Evolutionary conservation across 2,888 invertebrate species (phyloP), one percentile per base, ranked within the genome.

Genomic region (Electrophaes corylata): DNA sequence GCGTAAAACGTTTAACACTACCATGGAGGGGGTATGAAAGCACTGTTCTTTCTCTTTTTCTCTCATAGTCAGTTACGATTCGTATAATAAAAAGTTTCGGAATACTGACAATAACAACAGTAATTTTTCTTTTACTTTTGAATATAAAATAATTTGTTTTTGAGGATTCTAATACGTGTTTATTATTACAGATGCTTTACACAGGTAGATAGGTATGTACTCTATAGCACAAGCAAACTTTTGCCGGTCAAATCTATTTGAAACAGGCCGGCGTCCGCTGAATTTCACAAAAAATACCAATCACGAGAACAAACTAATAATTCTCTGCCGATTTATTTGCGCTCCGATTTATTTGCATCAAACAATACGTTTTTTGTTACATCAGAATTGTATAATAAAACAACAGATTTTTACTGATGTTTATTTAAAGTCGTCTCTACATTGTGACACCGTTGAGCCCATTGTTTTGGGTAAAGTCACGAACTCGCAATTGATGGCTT

Each of bases 401-500:
- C 69, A 58, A 48, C 70, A 37, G 63, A 68, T 75, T 78, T 80
- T 80, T 81, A 79, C 73, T 75, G 62, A 64, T 81, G 76, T 84
- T 83, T 83, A 79, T 84, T 80, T 79, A 71, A 78, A 81, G 79
- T 79, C 75, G 69, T 60, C 65, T 84, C 81, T 83, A 74, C 72
- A 68, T 67, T 79, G 71, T 71, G 77, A 81, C 81, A 71, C 69
- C 57, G 60, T 23, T 85, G 80, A 91, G 81, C 85, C 89, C 67
- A 75, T 79, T 90, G 91, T 91, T 91, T 89, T 89, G 79, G 73
- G 64, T 76, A 82, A 88, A 89, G 89, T 89, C 91, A 91, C 91
- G 91, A 73, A 75, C 83, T 23, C 60, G 19, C 65, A 75, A 85
- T 83, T 84, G 83, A 85, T 82, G 70, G 80, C 74, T 64, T 58